Evolutionary conservation across 2,113 vertebrate species (phyloP).

Genomic region (Neofelis nebulosa): DNA sequence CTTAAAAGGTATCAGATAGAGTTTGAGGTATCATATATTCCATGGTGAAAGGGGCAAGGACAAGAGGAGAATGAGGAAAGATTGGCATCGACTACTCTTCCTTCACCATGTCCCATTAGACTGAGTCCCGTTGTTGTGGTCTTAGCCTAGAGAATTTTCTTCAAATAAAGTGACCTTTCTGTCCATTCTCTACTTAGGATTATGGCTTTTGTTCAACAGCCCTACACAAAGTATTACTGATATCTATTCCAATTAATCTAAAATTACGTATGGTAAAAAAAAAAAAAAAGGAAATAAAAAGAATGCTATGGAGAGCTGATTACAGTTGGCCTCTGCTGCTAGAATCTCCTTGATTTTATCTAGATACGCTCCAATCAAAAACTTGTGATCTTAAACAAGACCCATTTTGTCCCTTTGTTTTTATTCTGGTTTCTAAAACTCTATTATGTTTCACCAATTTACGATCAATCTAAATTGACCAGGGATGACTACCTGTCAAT

Average conservation of each 20-base stretch:
- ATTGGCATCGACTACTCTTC: fast-evolving
- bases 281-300: background rate
- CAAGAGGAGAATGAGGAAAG: background rate
- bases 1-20: background rate
- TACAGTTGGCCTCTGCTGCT: background rate
- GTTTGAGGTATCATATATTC: background rate
- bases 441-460: background rate
- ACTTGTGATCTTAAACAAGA: background rate
- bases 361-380: background rate
- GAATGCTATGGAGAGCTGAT: background rate
- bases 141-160: background rate
- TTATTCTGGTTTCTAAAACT: background rate
- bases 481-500: background rate
- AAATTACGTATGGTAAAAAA: background rate
- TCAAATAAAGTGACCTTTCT: background rate
- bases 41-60: background rate
- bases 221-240: background rate
- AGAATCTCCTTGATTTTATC: background rate
- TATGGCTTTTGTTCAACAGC: background rate
- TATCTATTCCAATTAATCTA: background rate
- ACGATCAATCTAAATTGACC: background rate
- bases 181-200: background rate
- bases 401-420: background rate
- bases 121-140: background rate
- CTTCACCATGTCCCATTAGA: background rate